phyloP scores from a whole-genome alignment of 1,140 invertebrate genomes.

The Charaxes varanes region DNA sequence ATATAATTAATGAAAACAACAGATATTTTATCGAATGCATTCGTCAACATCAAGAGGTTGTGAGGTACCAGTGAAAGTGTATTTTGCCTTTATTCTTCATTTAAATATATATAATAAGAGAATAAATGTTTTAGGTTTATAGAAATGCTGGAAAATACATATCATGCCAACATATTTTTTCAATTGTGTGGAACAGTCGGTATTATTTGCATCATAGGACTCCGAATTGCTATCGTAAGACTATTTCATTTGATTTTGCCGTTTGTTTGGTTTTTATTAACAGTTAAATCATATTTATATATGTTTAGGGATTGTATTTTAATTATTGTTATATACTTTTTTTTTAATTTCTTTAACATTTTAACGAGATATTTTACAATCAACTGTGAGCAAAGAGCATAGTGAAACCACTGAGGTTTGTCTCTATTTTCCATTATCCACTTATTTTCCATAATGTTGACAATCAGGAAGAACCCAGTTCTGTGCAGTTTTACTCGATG shows the following conservation, averaged over 20 bases:
- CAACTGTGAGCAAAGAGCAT: too few relatives aligned
- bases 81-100: not conserved
- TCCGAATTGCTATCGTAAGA: constrained; percentile 52
- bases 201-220: constrained; percentile 52
- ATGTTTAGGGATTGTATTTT: too few relatives aligned
- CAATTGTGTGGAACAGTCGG: constrained; percentile 46
- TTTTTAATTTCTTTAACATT: too few relatives aligned
- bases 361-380: too few relatives aligned
- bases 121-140: constrained; percentile 40
- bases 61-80: too few relatives aligned
- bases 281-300: too few relatives aligned
- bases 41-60: constrained; percentile 42
- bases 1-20: constrained; percentile 29
- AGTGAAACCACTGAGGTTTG: too few relatives aligned
- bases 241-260: too few relatives aligned
- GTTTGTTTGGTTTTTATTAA: too few relatives aligned
- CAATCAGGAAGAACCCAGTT: constrained; percentile 38
- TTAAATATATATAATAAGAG: not conserved
- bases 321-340: too few relatives aligned
- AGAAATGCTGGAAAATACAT: constrained; percentile 41
- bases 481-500: constrained; percentile 65
- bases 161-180: constrained; percentile 55
- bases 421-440: too few relatives aligned
- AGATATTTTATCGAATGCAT: constrained; percentile 43
- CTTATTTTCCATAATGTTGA: too few relatives aligned